Evolutionary conservation across 2,113 vertebrate genomes (phyloP).

Genomic region (Oncorhynchus nerka): DNA sequence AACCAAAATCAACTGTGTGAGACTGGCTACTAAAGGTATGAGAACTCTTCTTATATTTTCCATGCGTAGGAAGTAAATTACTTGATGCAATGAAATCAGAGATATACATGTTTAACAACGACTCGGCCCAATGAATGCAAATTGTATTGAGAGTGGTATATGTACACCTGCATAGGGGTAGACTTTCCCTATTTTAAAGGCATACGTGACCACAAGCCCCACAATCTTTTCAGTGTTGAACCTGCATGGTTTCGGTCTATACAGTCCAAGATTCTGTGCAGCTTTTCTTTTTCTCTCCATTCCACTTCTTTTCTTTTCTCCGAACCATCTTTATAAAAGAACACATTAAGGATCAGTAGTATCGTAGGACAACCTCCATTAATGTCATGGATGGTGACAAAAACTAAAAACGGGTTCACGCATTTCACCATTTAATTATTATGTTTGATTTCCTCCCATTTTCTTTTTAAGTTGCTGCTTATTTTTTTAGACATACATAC

Average conservation of each 20-base stretch:
- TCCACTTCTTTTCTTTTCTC: neutral
- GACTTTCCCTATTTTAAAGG: neutral
- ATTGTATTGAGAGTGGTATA: neutral
- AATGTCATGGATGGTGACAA: constrained; percentile 37
- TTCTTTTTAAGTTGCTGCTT: constrained; percentile 52
- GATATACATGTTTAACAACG: neutral
- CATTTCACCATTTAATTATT: constrained; percentile 39
- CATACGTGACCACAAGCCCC: neutral
- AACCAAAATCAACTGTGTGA: constrained; percentile 96
- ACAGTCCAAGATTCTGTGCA: constrained; percentile 10
- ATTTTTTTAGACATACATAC: constrained; percentile 47
- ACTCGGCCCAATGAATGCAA: neutral
- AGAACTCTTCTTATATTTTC: constrained; percentile 44
- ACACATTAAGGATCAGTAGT: constrained; percentile 33
- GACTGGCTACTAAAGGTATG: constrained; percentile 96
- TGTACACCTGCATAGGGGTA: neutral
- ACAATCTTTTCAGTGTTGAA: neutral
- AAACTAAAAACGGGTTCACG: constrained; percentile 20
- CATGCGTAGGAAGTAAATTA: neutral
- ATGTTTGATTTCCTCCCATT: constrained; percentile 35
- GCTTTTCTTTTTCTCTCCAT: constrained; percentile 5
- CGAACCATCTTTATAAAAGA: constrained; percentile 33
- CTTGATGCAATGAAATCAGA: neutral
- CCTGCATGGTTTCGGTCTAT: constrained; percentile 18
- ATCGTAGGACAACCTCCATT: constrained; percentile 44